Base-by-base conservation (phyloP, 2,888 invertebrate genomes). In the Criorhina ranunculi region DNA sequence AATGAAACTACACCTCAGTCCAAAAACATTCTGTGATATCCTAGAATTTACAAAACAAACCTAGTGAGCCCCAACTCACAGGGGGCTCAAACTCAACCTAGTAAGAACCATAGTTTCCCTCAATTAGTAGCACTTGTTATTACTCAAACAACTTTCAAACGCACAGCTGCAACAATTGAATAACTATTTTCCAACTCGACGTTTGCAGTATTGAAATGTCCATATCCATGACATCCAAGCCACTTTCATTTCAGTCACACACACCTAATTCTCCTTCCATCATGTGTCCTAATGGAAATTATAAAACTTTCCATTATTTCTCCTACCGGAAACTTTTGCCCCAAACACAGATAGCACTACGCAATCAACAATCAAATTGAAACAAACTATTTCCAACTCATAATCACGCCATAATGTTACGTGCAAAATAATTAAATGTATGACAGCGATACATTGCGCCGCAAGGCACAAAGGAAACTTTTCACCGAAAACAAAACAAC, bases 341-440 rank as follows among this genome's bases (percentile, higher is more conserved):
- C 31, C 19, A 37, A 15, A 66, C 17, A 37, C 33, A 46, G 15
- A 42, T 9, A 35, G 9, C 17, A 17, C 40, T 44, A 64, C 9
- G 15, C 62, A 57, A 69, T 77, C 42, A 70, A 69, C 60, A 77
- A 55, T 53, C 44, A 53, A 53, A 72, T 72, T 57, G 55, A 72
- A 72, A 57, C 57, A 72, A 62, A 59, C 64, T 70, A n/a, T 69
- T 64, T 64, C 29, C 49, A 64, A 35, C 49, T 75, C 73, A 62
- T 75, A 75, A 64, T 53, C 64, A 66, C 75, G 24, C 12, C 59
- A 44, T 53, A 49, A 67, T 69, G 59, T 17, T 15, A 51, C 44
- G 24, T 67, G 51, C 12, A 59, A 35, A 37, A 60, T 77, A 67
- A 77, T 69, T 59, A 69, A 67, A 69, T 77, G 60, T 37, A 57